Percentiles rank a stretch among this genome's conserved stretches.
Conservation (phyloP, 35 echinoderm and acorn worm species). For the Apostichopus parvimensis region DNA sequence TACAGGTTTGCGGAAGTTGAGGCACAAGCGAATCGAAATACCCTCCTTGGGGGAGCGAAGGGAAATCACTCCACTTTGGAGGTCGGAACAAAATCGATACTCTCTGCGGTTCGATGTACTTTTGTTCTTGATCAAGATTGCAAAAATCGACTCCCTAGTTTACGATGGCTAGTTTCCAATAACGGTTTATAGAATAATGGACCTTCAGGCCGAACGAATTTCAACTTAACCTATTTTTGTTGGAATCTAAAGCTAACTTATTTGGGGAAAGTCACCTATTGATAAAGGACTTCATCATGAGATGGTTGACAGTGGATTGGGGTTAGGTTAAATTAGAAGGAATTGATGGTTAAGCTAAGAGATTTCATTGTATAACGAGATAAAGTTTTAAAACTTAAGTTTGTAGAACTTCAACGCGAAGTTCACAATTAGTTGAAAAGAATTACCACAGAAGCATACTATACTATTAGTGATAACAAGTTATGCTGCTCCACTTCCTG, state of each 20-base stretch:
- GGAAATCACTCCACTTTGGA: conserved; percentile 55
- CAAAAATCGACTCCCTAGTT: conserved; percentile 14
- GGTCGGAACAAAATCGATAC: conserved; percentile 15
- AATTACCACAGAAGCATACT: too few species aligned
- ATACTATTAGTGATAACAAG: too few species aligned
- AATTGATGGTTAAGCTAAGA: background rate
- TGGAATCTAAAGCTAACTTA: conserved; percentile 10
- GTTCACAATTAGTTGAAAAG: too few species aligned
- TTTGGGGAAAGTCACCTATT: conserved; percentile 18
- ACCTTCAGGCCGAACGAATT: conserved; percentile 55
- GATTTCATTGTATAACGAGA: conserved; percentile 1
- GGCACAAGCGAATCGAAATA: conserved; percentile 50
- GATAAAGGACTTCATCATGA: conserved; percentile 13
- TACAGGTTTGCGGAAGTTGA: conserved; percentile 49
- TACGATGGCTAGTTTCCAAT: conserved; percentile 24
- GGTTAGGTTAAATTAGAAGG: background rate
- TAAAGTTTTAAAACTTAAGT: background rate
- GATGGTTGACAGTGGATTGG: background rate
- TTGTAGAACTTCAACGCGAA: too few species aligned
- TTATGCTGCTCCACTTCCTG: too few species aligned
- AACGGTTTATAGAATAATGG: conserved; percentile 42
- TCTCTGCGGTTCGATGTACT: conserved; percentile 29
- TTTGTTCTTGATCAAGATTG: background rate
- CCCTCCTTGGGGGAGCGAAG: conserved; percentile 29
- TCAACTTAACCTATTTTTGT: conserved; percentile 50